Base-by-base conservation (phyloP, 2,888 invertebrate species). In the Eupithecia centaureata region DNA sequence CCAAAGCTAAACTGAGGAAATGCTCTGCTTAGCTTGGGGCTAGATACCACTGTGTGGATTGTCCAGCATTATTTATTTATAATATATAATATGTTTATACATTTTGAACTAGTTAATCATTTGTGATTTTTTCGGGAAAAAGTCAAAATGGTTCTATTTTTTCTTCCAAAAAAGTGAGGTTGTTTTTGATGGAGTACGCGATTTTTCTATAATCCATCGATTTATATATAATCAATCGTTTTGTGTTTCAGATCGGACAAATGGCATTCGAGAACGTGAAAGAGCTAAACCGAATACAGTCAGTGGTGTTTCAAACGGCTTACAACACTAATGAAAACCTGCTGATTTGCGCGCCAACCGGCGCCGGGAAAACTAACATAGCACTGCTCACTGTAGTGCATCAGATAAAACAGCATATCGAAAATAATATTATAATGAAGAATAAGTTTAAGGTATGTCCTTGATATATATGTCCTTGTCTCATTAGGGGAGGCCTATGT, bases 301-400 rank as follows among this genome's bases (percentile, higher is more conserved):
- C 98, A 0, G 96, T 99, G 57, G 99, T 99, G 0, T 99, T 96
- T 87, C 96, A 98, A 70, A 96, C 98, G 0, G 99, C 99, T 0
- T 99, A 99, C 91, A 96, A 97, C 79, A 98, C 97, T 2, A 99
- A 99, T 84, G 98, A 99, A 85, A 99, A 99, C 89, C 94, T 99
- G 79, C 90, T 99, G 62, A 98, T 99, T 66, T 99, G 99, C 88
- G 99, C 99, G 0, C 99, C 99, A 0, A 99, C 99, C 0, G 99
- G 99, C 5, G 99, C 99, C 0, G 99, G 99, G 32, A 99, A 99
- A 92, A 99, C 99, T 0, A 99, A 99, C 86, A 98, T 99, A 65
- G 99, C 99, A 0, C 95, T 99, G 93, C 89, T 99, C 57, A 95
- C 98, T 0, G 96, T 99, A 27, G 95, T 99, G 0, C 97, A 98